phyloP scores from a whole-genome alignment of 1,140 invertebrate genomes.

The Mercenaria mercenaria region DNA sequence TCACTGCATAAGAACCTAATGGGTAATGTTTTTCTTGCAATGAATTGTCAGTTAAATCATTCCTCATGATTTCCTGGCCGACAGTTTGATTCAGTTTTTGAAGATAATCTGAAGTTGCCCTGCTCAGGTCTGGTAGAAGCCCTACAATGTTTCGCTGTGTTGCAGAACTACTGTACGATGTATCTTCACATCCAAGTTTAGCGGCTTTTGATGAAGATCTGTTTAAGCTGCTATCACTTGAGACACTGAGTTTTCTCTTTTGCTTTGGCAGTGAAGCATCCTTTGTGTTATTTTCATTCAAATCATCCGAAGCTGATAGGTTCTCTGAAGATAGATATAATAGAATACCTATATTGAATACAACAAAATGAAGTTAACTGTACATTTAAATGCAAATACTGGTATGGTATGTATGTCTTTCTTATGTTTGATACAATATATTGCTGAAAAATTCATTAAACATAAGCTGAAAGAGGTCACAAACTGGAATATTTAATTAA shows the following conservation, averaged over 20 bases:
- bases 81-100: slow-evolving; percentile 33
- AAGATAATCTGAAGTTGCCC: slow-evolving; percentile 11
- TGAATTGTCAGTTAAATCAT: not conserved
- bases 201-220: not conserved
- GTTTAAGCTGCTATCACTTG: not conserved
- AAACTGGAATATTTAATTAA: no score
- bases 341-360: no score
- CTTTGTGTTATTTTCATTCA: not conserved
- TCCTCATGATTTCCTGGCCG: slow-evolving; percentile 12
- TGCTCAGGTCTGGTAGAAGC: not conserved
- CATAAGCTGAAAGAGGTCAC: no score
- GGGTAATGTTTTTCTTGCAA: not conserved
- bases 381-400: no score
- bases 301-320: not conserved
- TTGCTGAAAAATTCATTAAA: no score
- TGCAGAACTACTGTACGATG: not conserved
- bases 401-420: no score
- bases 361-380: no score
- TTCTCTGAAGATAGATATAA: not conserved
- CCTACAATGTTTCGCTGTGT: not conserved
- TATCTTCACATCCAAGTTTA: not conserved
- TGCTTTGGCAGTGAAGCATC: not conserved
- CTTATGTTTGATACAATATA: no score
- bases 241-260: not conserved
- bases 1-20: not conserved